Evolutionary conservation across 1,140 invertebrate species (phyloP).

Genomic region (Scaptomyza montana): DNA sequence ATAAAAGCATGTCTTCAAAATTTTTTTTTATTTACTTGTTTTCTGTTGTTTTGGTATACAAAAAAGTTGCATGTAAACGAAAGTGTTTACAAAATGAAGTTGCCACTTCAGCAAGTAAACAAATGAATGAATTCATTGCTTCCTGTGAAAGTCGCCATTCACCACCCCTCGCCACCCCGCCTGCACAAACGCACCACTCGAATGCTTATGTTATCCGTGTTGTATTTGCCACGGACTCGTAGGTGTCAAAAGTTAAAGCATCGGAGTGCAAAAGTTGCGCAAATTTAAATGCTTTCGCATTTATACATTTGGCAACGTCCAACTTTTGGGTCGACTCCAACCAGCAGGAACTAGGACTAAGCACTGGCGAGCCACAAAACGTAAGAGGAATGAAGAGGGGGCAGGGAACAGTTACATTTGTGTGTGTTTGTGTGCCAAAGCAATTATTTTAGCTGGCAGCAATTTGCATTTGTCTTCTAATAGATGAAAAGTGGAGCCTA

Average conservation of each 20-base stretch:
- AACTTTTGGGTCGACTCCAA: slow-evolving; percentile 60
- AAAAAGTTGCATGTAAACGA: slow-evolving; percentile 81
- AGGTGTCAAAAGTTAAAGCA: slow-evolving; percentile 81
- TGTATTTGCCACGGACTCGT: slow-evolving; percentile 54
- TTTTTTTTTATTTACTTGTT: too few relatives aligned
- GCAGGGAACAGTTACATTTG: neutral
- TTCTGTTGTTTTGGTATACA: slow-evolving; percentile 17
- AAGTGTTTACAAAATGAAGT: slow-evolving; percentile 82
- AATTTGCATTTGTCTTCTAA: slow-evolving; percentile 66
- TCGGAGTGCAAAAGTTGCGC: slow-evolving; percentile 75
- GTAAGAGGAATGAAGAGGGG: neutral
- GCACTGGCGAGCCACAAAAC: neutral
- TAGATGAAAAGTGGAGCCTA: slow-evolving; percentile 36
- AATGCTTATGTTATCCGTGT: slow-evolving; percentile 11
- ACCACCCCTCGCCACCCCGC: neutral
- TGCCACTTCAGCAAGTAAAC: slow-evolving; percentile 81
- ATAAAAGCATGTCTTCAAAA: too few relatives aligned
- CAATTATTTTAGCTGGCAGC: slow-evolving; percentile 79
- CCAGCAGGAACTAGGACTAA: slow-evolving; percentile 21
- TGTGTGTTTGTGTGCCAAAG: slow-evolving; percentile 66
- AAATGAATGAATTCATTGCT: slow-evolving; percentile 82
- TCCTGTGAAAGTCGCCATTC: slow-evolving; percentile 23
- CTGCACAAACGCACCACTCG: neutral
- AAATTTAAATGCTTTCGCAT: slow-evolving; percentile 76
- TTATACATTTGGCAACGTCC: slow-evolving; percentile 70